Evolutionary conservation across 2,113 vertebrate genomes (phyloP), one percentile per base, ranked within the genome.

Genomic region (Ceratotherium simum): DNA sequence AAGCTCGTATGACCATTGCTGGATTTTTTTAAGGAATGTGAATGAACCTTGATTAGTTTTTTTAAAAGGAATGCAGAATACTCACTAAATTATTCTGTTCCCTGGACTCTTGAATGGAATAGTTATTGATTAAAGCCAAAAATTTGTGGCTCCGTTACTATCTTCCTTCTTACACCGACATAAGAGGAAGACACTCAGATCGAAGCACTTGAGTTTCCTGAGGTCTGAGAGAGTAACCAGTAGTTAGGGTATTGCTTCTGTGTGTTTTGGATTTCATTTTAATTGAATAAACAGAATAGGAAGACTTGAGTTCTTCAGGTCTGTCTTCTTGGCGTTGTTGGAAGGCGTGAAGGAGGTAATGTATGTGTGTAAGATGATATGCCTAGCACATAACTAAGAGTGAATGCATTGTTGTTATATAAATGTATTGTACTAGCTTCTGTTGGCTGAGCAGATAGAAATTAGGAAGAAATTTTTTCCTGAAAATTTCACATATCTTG

Each of bases 211-310:
- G 65, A 33, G 27, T 87, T 95, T 96, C 31, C 39, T 75, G 25
- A 90, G 13, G 13, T 91, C 39, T 73, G 33, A 42, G n/a, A 90
- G 80, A 97, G 11, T 69, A 76, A 78, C n/a, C 54, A 76, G 46
- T 64, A 48, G 51, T 91, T 94, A 75, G 27, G 9, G 69, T 65
- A 72, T 39, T 83, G 17, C 62, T 84, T 81, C 31, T 89, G 16
- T 73, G 31, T 93, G 29, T 91, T 87, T 90, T 84, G 18, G 2
- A 64, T 91, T 97, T 97, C 23, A 58, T 95, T 96, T 96, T 82
- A 91, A 51, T 93, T 85, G n/a, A 70, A 92, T 36, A 70, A 83
- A 23, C 65, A 46, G 54, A 72, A 36, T 67, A 89, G 62, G 54
- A 82, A 91, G 46, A 88, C 69, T 76, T 89, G 27, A 16, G 1